phyloP scores from a whole-genome alignment of 2,113 vertebrate species.

The Gila orcuttii region DNA sequence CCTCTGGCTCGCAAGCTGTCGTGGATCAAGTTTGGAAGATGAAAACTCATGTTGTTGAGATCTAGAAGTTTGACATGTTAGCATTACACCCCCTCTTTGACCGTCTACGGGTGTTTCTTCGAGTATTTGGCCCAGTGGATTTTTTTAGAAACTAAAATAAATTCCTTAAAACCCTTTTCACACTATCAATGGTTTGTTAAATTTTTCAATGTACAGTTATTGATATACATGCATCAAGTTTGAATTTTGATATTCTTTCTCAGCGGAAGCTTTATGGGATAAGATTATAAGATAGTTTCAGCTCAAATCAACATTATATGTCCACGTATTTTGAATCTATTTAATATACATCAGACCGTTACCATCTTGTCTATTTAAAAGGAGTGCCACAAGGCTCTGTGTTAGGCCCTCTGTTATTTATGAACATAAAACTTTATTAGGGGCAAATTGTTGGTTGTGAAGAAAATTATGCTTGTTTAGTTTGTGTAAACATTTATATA shows the following conservation, averaged over 20 bases:
- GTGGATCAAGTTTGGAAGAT: constrained; percentile 70
- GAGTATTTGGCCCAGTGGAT: neutral
- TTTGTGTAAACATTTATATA: no score
- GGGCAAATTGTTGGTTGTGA: no score
- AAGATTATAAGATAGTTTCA: no score
- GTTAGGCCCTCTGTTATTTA: no score
- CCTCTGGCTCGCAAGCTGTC: constrained; percentile 75
- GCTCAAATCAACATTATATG: no score
- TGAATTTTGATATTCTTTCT: neutral
- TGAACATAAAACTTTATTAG: no score
- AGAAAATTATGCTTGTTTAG: no score
- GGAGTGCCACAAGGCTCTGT: no score
- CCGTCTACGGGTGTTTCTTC: neutral
- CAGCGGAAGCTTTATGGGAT: no score
- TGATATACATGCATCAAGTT: neutral
- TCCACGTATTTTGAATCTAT: no score
- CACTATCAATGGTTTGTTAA: neutral
- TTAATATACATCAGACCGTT: no score
- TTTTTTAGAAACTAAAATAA: neutral
- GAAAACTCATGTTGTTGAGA: constrained; percentile 68
- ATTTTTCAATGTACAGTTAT: neutral
- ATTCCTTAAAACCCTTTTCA: neutral
- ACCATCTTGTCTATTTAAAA: no score
- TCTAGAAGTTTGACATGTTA: constrained; percentile 62
- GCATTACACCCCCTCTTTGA: neutral